Base-by-base conservation (phyloP, 2,797 vertebrate genomes). In the Huso huso region DNA sequence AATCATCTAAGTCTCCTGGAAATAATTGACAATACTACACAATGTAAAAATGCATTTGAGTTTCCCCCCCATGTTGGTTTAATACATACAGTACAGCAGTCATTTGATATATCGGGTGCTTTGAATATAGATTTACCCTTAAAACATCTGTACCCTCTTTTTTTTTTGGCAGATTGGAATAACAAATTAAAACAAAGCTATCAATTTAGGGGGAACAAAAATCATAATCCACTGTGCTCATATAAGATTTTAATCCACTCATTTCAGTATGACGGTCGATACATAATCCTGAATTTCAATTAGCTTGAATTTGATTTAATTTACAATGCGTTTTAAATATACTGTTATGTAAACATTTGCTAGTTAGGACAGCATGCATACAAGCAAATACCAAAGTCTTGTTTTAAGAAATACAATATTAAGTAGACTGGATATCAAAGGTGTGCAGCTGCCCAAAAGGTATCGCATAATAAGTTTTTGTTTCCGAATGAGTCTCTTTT, bases 1-100 rank as follows among this genome's bases (percentile, higher is more conserved):
- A 95, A 95, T 90, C 94, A 91, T 93, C 89, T 95, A 93, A 93
- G 93, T 97, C 88, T 89, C 97, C 97, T 99, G 88, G 95, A 96
- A 99, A 94, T 93, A 96, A 98, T 98, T 93, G 91, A 99, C 91
- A 99, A 98, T 93, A 99, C 95, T 98, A 92, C 83, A 95, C 89
- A 97, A 91, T 99, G 95, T 97, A 93, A 94, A 93, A 92, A 83
- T 87, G 90, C 23, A 82, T 87, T 79, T 65, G 23, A 82, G 69
- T 78, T 81, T 77, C 77, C 76, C 83, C 82, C 79, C 81, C 77
- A 83, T 51, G 55, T 61, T 61, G 67, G 55, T 58, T 58, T 11
- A 12, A 58, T 13, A 58, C 11, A 58, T 6, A 15, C 48, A 66
- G 68, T 77, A 12, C 71, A 55, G 75, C 70, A 71, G 49, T 61